Conservation (phyloP, 1,140 invertebrate species). For the Macrobrachium nipponense region DNA sequence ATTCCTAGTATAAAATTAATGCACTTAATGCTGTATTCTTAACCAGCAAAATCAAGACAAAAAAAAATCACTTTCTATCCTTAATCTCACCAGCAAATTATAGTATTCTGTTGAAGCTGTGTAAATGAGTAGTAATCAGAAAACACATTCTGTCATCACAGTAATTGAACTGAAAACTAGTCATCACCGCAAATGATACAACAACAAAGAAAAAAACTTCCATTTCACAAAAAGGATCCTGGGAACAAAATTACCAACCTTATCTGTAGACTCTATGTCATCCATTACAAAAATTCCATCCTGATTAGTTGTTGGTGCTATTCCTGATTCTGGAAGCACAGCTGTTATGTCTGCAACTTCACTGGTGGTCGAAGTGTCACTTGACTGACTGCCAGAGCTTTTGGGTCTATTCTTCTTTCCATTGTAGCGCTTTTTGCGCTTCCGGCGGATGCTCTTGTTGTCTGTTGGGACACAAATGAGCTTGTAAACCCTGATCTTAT, state of each 20-base stretch:
- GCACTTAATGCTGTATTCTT: no score
- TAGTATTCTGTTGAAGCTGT: no score
- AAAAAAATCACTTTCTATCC: no score
- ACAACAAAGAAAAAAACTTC: no score
- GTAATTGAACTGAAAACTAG: no score
- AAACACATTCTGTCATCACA: no score
- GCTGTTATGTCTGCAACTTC: constrained; percentile 57
- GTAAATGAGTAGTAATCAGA: no score
- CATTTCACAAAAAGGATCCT: neutral
- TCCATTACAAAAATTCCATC: constrained; percentile 64
- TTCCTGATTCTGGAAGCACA: constrained; percentile 11
- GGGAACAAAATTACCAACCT: constrained; percentile 13
- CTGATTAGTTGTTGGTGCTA: constrained; percentile 32
- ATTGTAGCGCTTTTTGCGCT: constrained; percentile 51
- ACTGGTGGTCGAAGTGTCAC: constrained; percentile 61
- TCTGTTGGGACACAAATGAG: constrained; percentile 10
- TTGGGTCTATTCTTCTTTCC: constrained; percentile 60
- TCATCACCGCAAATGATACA: no score
- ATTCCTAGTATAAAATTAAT: no score
- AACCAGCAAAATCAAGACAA: no score
- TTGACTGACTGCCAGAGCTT: constrained; percentile 61
- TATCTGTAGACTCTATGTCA: constrained; percentile 35
- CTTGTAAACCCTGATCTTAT: neutral
- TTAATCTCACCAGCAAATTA: no score
- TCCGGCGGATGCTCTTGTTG: constrained; percentile 48